These are phyloP conservation scores for Diachrysia chrysitis DNA, from an alignment of 2,888 invertebrate genomes.

Conservation along the genomic window DNA sequence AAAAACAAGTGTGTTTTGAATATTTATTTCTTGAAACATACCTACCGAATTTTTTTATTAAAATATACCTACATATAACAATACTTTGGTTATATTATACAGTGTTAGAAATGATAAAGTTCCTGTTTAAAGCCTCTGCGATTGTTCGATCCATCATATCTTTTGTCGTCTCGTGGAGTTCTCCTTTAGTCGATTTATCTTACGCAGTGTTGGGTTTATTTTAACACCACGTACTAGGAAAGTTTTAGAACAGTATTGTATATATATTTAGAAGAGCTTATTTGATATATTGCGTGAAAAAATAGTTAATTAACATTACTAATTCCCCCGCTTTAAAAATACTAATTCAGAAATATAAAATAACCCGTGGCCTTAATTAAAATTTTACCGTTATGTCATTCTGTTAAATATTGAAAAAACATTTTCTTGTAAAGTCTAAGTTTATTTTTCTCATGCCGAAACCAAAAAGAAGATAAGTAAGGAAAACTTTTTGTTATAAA, in stretches of 20 bases:
- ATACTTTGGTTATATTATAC: constrained; percentile 9
- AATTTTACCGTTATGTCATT: neutral
- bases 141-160: constrained; percentile 31
- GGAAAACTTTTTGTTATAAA: constrained; percentile 27
- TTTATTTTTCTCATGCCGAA: constrained; percentile 8
- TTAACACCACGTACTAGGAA: neutral
- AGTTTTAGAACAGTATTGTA: too few relatives aligned
- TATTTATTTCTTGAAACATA: too few relatives aligned
- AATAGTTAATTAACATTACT: too few relatives aligned
- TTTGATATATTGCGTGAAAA: too few relatives aligned
- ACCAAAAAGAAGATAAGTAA: constrained; percentile 40
- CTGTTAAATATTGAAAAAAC: neutral
- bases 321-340: too few relatives aligned
- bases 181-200: constrained; percentile 9
- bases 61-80: too few relatives aligned
- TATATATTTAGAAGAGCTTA: too few relatives aligned
- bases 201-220: neutral
- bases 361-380: too few relatives aligned
- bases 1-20: too few relatives aligned
- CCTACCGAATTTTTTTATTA: too few relatives aligned
- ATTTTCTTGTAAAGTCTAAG: neutral
- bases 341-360: too few relatives aligned
- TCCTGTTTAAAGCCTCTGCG: constrained; percentile 6
- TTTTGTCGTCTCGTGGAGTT: constrained; percentile 1
- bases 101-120: constrained; percentile 22